Percentiles rank a stretch among this genome's conserved stretches.
phyloP scores from a whole-genome alignment of 2,888 invertebrate genomes.

The Plebejus argus region DNA sequence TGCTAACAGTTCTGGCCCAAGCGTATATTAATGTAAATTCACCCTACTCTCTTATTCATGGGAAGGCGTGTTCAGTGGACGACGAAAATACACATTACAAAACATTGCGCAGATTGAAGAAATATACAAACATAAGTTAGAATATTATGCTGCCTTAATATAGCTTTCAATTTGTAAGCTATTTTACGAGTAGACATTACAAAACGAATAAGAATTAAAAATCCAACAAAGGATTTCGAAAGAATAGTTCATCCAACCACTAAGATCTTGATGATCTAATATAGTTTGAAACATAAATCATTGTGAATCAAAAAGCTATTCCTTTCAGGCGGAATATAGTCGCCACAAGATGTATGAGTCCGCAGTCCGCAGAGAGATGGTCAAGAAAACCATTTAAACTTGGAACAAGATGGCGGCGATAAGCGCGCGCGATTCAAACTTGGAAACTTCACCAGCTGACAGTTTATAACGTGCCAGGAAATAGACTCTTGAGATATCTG shows the following conservation, averaged over 20 bases:
- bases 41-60: neutral
- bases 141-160: neutral
- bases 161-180: neutral
- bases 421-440: neutral
- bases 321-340: neutral
- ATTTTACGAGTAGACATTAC: neutral
- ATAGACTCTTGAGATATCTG: neutral
- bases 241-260: neutral
- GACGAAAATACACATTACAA: neutral
- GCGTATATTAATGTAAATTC: neutral
- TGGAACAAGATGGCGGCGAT: constrained; percentile 15
- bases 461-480: neutral
- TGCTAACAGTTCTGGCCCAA: neutral
- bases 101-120: neutral
- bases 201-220: neutral
- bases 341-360: constrained; percentile 10
- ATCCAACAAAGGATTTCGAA: neutral
- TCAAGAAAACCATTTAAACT: constrained; percentile 15
- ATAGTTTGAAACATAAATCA: neutral
- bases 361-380: constrained; percentile 4
- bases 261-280: neutral
- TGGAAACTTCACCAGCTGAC: neutral
- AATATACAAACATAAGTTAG: neutral
- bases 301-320: constrained; percentile 3
- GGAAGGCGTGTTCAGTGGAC: neutral